Percentiles rank a stretch among this genome's conserved stretches.
phyloP scores from a whole-genome alignment of 1,140 invertebrate species.

The Proctacanthus coquilletti region DNA sequence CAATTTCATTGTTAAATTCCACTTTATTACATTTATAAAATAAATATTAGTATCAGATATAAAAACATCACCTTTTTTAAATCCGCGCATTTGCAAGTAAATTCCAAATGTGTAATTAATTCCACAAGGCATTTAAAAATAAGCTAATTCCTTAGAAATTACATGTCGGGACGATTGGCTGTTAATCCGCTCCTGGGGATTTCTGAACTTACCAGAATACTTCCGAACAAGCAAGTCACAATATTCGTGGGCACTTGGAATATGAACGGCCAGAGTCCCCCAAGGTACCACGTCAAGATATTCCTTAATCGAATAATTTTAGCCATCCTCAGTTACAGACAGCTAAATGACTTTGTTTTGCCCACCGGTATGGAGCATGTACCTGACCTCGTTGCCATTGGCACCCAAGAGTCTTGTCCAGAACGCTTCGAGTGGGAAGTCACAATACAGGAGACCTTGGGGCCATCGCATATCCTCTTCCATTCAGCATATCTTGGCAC shows the following conservation, averaged over 20 bases:
- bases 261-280: slow-evolving; percentile 75
- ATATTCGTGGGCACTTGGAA: slow-evolving; percentile 93
- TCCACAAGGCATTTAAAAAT: neutral
- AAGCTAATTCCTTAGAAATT: slow-evolving; percentile 41
- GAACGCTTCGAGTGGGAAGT: slow-evolving; percentile 83
- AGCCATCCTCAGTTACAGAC: slow-evolving; percentile 31
- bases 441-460: slow-evolving; percentile 75
- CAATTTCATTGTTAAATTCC: neutral
- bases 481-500: slow-evolving; percentile 71
- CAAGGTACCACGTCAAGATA: too few species aligned
- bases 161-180: slow-evolving; percentile 59
- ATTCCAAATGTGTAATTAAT: neutral
- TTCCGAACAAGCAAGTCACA: slow-evolving; percentile 68
- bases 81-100: neutral
- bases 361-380: slow-evolving; percentile 68
- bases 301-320: neutral
- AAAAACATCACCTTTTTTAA: neutral
- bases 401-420: slow-evolving; percentile 80
- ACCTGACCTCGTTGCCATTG: slow-evolving; percentile 81
- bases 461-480: slow-evolving; percentile 74
- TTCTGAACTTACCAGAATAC: slow-evolving; percentile 67
- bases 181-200: slow-evolving; percentile 64
- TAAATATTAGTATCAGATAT: slow-evolving; percentile 2
- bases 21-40: neutral
- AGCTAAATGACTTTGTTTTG: slow-evolving; percentile 77